phyloP scores from a whole-genome alignment of 2,888 invertebrate genomes.

The Xestia xanthographa region DNA sequence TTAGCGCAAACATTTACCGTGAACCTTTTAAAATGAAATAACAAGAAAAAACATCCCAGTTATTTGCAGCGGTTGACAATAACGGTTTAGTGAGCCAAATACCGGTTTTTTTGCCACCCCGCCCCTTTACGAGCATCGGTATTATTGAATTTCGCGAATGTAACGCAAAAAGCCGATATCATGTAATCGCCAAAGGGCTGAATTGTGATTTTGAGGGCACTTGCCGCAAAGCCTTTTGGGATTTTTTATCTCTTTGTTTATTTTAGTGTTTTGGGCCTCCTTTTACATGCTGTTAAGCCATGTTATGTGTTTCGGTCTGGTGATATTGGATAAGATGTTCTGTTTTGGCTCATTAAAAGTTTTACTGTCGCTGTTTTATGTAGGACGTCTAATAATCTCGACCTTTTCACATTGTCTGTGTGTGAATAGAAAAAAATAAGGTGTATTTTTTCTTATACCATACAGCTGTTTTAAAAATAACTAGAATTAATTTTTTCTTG shows the following conservation, averaged over 20 bases:
- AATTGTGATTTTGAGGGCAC: constrained; percentile 76
- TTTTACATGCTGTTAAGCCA: constrained; percentile 58
- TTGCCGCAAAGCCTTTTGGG: constrained; percentile 72
- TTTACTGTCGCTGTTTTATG: constrained; percentile 9
- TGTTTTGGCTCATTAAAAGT: constrained; percentile 56
- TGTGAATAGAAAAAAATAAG: not conserved
- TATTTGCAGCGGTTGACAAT: constrained; percentile 68
- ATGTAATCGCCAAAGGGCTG: constrained; percentile 75
- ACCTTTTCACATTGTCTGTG: not conserved
- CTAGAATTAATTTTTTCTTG: not conserved
- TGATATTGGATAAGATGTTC: constrained; percentile 54
- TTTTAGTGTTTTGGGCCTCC: constrained; percentile 70
- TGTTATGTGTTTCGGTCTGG: constrained; percentile 51
- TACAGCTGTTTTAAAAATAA: not conserved
- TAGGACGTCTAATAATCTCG: not conserved
- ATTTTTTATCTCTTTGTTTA: constrained; percentile 76
- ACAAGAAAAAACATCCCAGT: constrained; percentile 67
- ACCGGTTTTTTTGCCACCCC: constrained; percentile 63
- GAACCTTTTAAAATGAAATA: constrained; percentile 67
- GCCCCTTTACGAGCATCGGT: constrained; percentile 70
- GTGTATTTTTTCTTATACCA: not conserved
- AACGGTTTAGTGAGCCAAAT: constrained; percentile 67
- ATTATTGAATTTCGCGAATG: constrained; percentile 75
- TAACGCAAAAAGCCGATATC: constrained; percentile 70
- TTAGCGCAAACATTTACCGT: constrained; percentile 52